Evolutionary conservation across 2,797 vertebrate genomes (phyloP).

Genomic region (Cyclopterus lumpus): DNA sequence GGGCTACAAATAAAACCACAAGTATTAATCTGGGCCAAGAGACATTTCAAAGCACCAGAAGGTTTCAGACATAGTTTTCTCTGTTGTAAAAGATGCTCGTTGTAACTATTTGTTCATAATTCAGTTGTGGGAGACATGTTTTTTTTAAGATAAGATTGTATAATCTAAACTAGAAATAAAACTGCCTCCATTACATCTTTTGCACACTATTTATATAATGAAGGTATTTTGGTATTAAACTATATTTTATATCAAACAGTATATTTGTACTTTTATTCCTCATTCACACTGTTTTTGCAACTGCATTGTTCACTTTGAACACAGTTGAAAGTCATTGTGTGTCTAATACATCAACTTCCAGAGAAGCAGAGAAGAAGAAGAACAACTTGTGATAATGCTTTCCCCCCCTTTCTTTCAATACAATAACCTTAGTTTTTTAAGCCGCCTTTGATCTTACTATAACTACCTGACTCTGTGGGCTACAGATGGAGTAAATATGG

Average conservation of each 20-base stretch:
- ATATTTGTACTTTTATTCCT: neutral
- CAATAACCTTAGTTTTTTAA: constrained; percentile 69
- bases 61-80: neutral
- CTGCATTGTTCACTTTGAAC: neutral
- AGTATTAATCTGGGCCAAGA: neutral
- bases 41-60: neutral
- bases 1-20: neutral
- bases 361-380: constrained; percentile 41
- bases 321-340: neutral
- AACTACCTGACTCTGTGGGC: constrained; percentile 79
- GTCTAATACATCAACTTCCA: constrained; percentile 51
- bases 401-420: constrained; percentile 7
- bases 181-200: constrained; percentile 40
- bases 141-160: constrained; percentile 5
- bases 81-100: neutral
- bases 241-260: constrained; percentile 54
- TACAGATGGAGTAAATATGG: constrained; percentile 90
- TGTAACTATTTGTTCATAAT: neutral
- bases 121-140: neutral
- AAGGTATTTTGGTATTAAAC: constrained; percentile 74
- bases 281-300: fast-evolving
- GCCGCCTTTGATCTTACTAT: constrained; percentile 82
- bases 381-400: constrained; percentile 36
- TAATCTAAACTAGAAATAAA: constrained; percentile 3
- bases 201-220: constrained; percentile 74